A percentile compares a stretch with the other conserved stretches of the same genome.
These are phyloP conservation scores for Chrysopilus asiliformis DNA, from an alignment of 2,888 invertebrate species.

Conservation along the genomic window DNA sequence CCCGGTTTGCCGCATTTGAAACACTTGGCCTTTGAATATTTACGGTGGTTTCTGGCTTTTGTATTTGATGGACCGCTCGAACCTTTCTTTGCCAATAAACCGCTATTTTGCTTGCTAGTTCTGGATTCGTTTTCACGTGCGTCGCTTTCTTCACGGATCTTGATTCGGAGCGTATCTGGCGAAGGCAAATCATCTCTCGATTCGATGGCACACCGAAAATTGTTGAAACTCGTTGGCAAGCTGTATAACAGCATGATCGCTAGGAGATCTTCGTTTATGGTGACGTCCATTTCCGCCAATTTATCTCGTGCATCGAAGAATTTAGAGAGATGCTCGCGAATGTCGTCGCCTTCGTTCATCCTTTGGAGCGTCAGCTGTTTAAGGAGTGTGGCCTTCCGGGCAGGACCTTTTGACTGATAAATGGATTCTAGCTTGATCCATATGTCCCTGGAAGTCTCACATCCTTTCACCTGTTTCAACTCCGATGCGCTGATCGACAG, in stretches of 20 bases:
- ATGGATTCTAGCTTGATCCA: constrained; percentile 24
- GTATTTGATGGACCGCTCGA: too few relatives aligned
- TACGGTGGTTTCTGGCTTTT: too few relatives aligned
- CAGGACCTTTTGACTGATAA: constrained; percentile 25
- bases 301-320: constrained; percentile 25
- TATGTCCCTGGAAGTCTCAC: constrained; percentile 18
- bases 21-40: too few relatives aligned
- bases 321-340: constrained; percentile 20
- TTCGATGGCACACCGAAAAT: constrained; percentile 23
- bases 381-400: constrained; percentile 27
- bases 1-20: too few relatives aligned
- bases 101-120: too few relatives aligned
- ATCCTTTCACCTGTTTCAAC: neutral
- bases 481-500: too few relatives aligned
- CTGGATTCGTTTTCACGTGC: constrained; percentile 4
- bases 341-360: constrained; percentile 22
- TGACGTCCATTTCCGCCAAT: constrained; percentile 19
- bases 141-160: constrained; percentile 22
- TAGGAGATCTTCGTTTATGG: constrained; percentile 19
- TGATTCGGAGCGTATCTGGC: constrained; percentile 21
- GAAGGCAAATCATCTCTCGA: constrained; percentile 21
- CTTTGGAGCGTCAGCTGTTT: constrained; percentile 23
- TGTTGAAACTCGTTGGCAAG: constrained; percentile 20
- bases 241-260: constrained; percentile 23
- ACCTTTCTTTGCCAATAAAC: too few relatives aligned